These are phyloP conservation scores for Alouatta palliata DNA, from an alignment of 2,113 vertebrate species.

Conservation along the genomic window DNA sequence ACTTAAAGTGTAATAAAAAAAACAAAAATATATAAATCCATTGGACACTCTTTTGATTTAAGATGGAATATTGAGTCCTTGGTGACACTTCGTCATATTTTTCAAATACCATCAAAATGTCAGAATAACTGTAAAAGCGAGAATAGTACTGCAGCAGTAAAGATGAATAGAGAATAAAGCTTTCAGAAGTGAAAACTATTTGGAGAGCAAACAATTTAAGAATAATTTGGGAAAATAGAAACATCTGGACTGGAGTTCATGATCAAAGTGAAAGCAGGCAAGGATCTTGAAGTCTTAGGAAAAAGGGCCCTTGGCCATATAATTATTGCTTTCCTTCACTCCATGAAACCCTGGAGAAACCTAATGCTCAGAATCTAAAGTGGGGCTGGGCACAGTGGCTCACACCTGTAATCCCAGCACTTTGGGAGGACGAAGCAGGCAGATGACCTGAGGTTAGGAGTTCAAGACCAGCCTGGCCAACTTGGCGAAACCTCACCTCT, in stretches of 20 bases:
- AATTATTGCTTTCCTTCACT: neutral
- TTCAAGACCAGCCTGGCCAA: too few species aligned
- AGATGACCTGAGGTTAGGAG: too few species aligned
- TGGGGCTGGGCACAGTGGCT: neutral
- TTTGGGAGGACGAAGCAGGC: too few species aligned
- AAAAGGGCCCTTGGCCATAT: neutral
- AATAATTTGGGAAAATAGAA: neutral
- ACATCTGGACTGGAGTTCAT: neutral
- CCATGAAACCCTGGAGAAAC: neutral
- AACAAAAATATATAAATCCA: neutral
- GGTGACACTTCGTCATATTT: neutral
- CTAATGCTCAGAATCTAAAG: neutral
- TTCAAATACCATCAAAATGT: slow-evolving; percentile 1
- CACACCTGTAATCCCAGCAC: too few species aligned
- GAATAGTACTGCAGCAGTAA: neutral
- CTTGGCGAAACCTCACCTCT: too few species aligned
- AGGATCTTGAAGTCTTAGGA: neutral
- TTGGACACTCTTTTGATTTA: neutral
- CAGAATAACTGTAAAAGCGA: neutral
- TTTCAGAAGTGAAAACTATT: neutral
- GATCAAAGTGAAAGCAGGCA: neutral
- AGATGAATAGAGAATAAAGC: neutral
- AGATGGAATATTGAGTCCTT: neutral
- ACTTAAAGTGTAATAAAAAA: too few species aligned
- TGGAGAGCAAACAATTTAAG: neutral